Evolutionary conservation across 2,113 vertebrate genomes (phyloP).

Genomic region (Hemicordylus capensis): DNA sequence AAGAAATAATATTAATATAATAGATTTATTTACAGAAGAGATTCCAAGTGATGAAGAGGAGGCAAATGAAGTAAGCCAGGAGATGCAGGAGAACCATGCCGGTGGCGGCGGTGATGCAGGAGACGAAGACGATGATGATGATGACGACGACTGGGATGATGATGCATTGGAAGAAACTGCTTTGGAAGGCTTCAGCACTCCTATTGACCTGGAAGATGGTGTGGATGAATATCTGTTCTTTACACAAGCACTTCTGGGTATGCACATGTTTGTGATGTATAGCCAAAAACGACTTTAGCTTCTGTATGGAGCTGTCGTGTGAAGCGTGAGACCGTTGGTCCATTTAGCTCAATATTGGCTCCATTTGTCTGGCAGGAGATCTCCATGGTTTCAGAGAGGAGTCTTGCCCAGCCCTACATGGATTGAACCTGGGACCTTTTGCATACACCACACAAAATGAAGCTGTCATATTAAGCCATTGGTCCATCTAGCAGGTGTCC

Average conservation of each 20-base stretch:
- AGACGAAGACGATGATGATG: slow-evolving; percentile 84
- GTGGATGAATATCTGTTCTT: slow-evolving; percentile 97
- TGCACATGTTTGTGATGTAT: slow-evolving; percentile 38
- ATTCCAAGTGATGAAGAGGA: slow-evolving; percentile 96
- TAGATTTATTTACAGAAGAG: slow-evolving; percentile 86
- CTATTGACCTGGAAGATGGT: slow-evolving; percentile 90
- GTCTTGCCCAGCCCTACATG: too few relatives aligned
- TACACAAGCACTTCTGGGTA: slow-evolving; percentile 89
- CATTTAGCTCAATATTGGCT: too few relatives aligned
- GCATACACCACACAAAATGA: too few relatives aligned
- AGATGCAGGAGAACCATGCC: slow-evolving; percentile 78
- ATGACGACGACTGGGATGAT: slow-evolving; percentile 95
- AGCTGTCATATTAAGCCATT: too few relatives aligned
- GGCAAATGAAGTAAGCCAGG: slow-evolving; percentile 73
- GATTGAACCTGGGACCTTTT: too few relatives aligned
- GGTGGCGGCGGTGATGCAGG: slow-evolving; percentile 74
- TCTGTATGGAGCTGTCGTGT: not conserved
- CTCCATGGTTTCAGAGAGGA: too few relatives aligned
- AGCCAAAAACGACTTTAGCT: not conserved
- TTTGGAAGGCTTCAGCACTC: slow-evolving; percentile 94
- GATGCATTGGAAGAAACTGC: slow-evolving; percentile 92
- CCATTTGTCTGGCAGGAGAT: too few relatives aligned
- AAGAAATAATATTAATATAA: not conserved
- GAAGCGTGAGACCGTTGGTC: too few relatives aligned
- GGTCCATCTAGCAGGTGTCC: too few relatives aligned